These are phyloP conservation scores for Iphiclides podalirius DNA, from an alignment of 2,888 invertebrate genomes.

Conservation along the genomic window DNA sequence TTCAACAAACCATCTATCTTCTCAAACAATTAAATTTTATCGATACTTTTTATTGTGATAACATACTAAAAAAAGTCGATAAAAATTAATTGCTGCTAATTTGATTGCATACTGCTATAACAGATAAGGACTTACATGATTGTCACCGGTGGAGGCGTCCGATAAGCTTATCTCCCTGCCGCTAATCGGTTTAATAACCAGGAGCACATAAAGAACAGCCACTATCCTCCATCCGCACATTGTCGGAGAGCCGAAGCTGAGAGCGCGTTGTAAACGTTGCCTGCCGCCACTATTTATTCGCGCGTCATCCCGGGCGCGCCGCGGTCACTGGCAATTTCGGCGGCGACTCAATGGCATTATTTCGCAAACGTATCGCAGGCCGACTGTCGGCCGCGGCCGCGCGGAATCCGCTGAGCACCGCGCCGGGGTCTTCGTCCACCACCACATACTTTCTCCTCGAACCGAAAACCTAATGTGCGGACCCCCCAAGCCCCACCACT, in stretches of 20 bases:
- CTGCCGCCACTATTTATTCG: constrained; percentile 62
- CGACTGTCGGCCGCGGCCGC: constrained; percentile 74
- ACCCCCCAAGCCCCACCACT: constrained; percentile 38
- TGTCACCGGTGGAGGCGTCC: constrained; percentile 47
- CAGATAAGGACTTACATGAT: constrained; percentile 64
- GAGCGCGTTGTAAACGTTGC: constrained; percentile 38
- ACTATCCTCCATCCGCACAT: constrained; percentile 75
- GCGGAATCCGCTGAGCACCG: constrained; percentile 62
- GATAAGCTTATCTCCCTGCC: constrained; percentile 55
- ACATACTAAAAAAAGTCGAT: not conserved
- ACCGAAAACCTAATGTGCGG: constrained; percentile 48
- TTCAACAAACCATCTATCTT: too few relatives aligned
- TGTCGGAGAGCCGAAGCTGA: constrained; percentile 45
- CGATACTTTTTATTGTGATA: too few relatives aligned
- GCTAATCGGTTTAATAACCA: constrained; percentile 42
- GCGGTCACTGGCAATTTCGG: constrained; percentile 63
- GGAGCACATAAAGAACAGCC: constrained; percentile 61
- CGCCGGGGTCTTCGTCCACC: constrained; percentile 65
- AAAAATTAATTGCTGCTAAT: not conserved
- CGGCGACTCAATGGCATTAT: constrained; percentile 66
- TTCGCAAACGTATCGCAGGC: constrained; percentile 69
- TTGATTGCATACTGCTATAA: too few relatives aligned
- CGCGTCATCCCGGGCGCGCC: constrained; percentile 66
- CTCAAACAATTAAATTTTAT: too few relatives aligned
- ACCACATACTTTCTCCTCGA: constrained; percentile 69